These are phyloP conservation scores for Acleris cristana DNA, from an alignment of 2,888 invertebrate genomes.

Conservation along the genomic window DNA sequence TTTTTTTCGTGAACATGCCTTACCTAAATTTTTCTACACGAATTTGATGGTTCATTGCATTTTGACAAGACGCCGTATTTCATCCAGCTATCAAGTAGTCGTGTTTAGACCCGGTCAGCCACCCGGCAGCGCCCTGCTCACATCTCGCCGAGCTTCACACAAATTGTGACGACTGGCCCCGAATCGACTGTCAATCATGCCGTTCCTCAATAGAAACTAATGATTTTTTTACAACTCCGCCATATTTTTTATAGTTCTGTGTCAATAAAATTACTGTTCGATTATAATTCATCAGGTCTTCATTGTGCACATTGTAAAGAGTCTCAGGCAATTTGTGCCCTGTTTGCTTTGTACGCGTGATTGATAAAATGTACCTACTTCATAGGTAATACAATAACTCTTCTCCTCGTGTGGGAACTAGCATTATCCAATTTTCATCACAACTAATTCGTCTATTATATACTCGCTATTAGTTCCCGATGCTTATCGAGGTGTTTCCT, in stretches of 20 bases:
- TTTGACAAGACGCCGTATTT: too few species aligned
- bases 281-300: slow-evolving; percentile 37
- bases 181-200: slow-evolving; percentile 57
- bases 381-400: slow-evolving; percentile 10
- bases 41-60: too few species aligned
- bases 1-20: too few species aligned
- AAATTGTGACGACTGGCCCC: slow-evolving; percentile 68
- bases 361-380: slow-evolving; percentile 33
- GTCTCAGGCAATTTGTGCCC: slow-evolving; percentile 46
- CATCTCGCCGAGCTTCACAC: slow-evolving; percentile 58
- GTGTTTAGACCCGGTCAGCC: slow-evolving; percentile 51
- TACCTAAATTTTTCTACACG: too few species aligned
- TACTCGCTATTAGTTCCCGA: slow-evolving; percentile 9
- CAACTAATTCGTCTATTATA: slow-evolving; percentile 31
- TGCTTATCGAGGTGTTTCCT: slow-evolving; percentile 28
- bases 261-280: slow-evolving; percentile 42
- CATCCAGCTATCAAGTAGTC: neutral
- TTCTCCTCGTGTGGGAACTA: slow-evolving; percentile 56
- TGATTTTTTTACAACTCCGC: slow-evolving; percentile 49
- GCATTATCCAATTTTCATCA: slow-evolving; percentile 73
- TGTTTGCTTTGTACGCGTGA: slow-evolving; percentile 36
- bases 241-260: slow-evolving; percentile 39
- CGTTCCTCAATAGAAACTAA: slow-evolving; percentile 56
- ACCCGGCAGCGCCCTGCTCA: slow-evolving; percentile 51
- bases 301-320: slow-evolving; percentile 39